Evolutionary conservation across 2,797 vertebrate genomes (phyloP).

Genomic region (Typhlichthys eigenmanni): DNA sequence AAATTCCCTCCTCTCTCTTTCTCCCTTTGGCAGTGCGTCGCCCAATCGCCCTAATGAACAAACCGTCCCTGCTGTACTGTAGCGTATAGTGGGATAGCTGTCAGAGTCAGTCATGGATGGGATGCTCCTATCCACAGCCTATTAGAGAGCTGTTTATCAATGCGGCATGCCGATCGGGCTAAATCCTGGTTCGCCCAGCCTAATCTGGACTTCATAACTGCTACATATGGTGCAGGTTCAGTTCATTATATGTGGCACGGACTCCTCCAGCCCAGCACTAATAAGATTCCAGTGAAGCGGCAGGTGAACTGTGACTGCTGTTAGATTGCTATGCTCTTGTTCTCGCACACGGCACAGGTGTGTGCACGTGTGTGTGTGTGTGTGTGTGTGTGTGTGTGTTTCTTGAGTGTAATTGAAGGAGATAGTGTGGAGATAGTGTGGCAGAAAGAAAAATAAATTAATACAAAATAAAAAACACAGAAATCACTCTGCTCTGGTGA

Average conservation of each 20-base stretch:
- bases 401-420: not conserved
- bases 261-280: conserved; percentile 27
- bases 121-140: conserved; percentile 68
- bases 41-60: no score
- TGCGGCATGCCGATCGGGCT: conserved; percentile 63
- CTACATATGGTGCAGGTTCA: conserved; percentile 63
- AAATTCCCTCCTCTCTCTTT: no score
- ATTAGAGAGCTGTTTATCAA: conserved; percentile 76
- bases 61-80: conserved; percentile 70
- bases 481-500: not conserved
- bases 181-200: conserved; percentile 50
- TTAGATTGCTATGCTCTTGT: conserved; percentile 36
- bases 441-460: conserved; percentile 12
- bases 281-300: conserved; percentile 49
- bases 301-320: conserved; percentile 49
- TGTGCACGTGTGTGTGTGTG: no score
- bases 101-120: conserved; percentile 76
- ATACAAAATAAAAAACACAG: not conserved
- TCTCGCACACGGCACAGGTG: conserved; percentile 19
- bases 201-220: conserved; percentile 70
- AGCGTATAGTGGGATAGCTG: conserved; percentile 63
- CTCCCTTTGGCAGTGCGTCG: no score
- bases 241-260: conserved; percentile 59
- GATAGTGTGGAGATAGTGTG: conserved; percentile 10
- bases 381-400: conserved; percentile 28